Percentiles rank a stretch among this genome's conserved stretches.
These are phyloP conservation scores for Apocheima hispidaria DNA, from an alignment of 2,888 invertebrate genomes.

Conservation along the genomic window DNA sequence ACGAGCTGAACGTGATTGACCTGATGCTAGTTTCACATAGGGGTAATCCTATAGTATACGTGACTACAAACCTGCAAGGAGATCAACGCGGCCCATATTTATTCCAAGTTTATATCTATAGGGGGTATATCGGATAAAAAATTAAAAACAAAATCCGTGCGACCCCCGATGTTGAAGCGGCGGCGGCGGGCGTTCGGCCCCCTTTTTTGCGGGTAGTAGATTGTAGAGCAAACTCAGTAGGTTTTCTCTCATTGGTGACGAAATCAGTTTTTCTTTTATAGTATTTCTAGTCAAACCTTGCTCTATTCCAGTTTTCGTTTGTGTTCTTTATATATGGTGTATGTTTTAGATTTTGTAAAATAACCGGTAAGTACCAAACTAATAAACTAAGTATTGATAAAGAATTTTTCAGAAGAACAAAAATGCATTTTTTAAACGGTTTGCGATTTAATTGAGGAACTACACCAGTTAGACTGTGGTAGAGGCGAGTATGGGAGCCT, in stretches of 20 bases:
- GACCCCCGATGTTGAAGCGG: conserved; percentile 51
- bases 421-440: not conserved
- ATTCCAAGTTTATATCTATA: conserved; percentile 37
- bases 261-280: not conserved
- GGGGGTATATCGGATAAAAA: conserved; percentile 66
- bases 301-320: too few relatives aligned
- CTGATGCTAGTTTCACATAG: not conserved
- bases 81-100: conserved; percentile 38
- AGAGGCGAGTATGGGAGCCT: conserved; percentile 49
- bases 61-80: conserved; percentile 25
- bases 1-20: not conserved
- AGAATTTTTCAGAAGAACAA: too few relatives aligned
- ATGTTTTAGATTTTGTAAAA: too few relatives aligned
- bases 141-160: conserved; percentile 76
- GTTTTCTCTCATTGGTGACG: not conserved
- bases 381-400: too few relatives aligned
- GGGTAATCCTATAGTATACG: conserved; percentile 13
- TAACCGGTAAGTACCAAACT: too few relatives aligned
- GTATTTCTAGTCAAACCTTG: too few relatives aligned
- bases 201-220: conserved; percentile 33
- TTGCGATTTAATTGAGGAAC: not conserved
- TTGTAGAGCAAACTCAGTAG: conserved; percentile 13
- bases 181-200: conserved; percentile 46
- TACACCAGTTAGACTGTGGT: not conserved
- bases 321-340: too few relatives aligned